These are phyloP conservation scores for Erinaceus europaeus DNA, from an alignment of 2,113 vertebrate species.

Conservation along the genomic window DNA sequence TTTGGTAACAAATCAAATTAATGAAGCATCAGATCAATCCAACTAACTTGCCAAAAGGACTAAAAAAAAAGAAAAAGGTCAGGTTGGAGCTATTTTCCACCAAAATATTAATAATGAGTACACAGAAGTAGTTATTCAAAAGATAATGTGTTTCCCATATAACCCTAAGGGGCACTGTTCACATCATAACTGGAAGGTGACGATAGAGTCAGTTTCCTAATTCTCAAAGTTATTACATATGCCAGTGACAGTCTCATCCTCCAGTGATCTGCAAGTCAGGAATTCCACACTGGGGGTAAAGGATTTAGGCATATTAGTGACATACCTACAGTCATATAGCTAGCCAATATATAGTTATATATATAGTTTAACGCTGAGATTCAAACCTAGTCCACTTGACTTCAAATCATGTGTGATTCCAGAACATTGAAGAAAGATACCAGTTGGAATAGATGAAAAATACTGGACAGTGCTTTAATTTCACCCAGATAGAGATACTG, in stretches of 20 bases:
- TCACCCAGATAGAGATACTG: not conserved
- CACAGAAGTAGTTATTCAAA: not conserved
- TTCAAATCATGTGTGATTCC: not conserved
- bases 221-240: not conserved
- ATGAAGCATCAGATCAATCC: not conserved
- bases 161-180: not conserved
- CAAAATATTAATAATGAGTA: not conserved
- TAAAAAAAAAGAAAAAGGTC: no score
- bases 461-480: not conserved
- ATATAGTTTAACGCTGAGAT: no score
- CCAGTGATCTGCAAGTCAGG: not conserved
- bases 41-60: not conserved
- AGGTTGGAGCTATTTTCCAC: not conserved
- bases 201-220: not conserved
- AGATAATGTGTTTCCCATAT: not conserved
- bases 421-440: not conserved
- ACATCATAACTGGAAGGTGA: not conserved
- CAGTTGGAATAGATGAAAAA: not conserved
- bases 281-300: not conserved
- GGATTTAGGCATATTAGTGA: not conserved
- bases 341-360: not conserved
- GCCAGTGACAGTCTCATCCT: not conserved
- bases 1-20: conserved; percentile 20
- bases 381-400: not conserved
- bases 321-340: no score